A percentile compares a stretch with the other conserved stretches of the same genome.
Evolutionary conservation across 2,888 invertebrate genomes (phyloP).

Genomic region (Pimpla rufipes): DNA sequence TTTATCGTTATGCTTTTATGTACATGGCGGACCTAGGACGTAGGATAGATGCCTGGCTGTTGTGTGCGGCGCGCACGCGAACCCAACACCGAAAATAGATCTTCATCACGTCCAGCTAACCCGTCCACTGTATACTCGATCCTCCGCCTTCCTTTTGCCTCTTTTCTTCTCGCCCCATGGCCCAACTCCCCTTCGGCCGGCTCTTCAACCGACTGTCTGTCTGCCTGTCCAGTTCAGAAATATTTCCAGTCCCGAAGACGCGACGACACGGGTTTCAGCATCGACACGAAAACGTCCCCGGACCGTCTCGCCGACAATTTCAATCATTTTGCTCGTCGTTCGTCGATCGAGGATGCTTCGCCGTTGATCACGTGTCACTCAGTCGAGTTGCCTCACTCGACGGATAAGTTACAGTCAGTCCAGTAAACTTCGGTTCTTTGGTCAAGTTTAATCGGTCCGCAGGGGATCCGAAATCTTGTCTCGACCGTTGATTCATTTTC

Average conservation of each 20-base stretch:
- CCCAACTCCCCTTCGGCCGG: constrained; percentile 72
- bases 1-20: constrained; percentile 33
- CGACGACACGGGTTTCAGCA: neutral
- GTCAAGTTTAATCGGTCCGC: no score
- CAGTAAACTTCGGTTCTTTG: no score
- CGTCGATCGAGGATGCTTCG: no score
- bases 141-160: constrained; percentile 16
- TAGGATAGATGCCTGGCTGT: constrained; percentile 31
- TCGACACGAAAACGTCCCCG: neutral
- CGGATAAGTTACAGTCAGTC: no score
- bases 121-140: constrained; percentile 28
- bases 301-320: neutral
- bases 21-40: constrained; percentile 39
- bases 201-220: constrained; percentile 68
- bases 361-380: no score
- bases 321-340: neutral
- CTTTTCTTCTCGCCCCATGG: constrained; percentile 57
- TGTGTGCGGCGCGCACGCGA: constrained; percentile 31
- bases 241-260: constrained; percentile 40
- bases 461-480: no score
- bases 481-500: no score
- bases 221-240: constrained; percentile 41
- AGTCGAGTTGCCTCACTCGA: neutral
- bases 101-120: constrained; percentile 48
- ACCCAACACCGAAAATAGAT: constrained; percentile 60